Evolutionary conservation across 1,140 invertebrate species (phyloP).

Genomic region (Lutraria rhynchaena): DNA sequence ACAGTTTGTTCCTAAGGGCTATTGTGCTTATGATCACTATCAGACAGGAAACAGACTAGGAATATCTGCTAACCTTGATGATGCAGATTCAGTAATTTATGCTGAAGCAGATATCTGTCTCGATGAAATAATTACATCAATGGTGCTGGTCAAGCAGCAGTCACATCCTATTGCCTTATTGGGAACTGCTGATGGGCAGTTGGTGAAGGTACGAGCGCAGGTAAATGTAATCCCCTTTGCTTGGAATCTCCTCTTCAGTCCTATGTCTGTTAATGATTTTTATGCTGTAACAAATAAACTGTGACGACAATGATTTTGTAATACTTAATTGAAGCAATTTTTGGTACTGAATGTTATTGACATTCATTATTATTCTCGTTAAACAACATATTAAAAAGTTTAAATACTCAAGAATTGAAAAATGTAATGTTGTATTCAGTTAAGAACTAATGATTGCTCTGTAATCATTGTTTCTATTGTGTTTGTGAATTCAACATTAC

Average conservation of each 20-base stretch:
- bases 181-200: conserved; percentile 62
- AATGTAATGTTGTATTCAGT: too few relatives aligned
- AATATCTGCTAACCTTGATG: neutral
- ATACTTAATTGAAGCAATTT: too few relatives aligned
- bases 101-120: conserved; percentile 48
- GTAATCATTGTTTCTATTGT: too few relatives aligned
- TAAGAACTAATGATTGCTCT: too few relatives aligned
- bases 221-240: neutral
- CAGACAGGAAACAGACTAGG: neutral
- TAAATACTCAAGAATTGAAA: too few relatives aligned
- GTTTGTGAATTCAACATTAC: too few relatives aligned
- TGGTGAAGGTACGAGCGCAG: conserved; percentile 66
- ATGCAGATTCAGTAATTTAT: neutral
- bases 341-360: too few relatives aligned
- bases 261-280: too few relatives aligned
- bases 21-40: conserved; percentile 33
- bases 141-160: conserved; percentile 54
- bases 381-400: too few relatives aligned
- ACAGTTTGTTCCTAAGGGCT: neutral
- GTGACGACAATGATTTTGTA: too few relatives aligned
- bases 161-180: conserved; percentile 59
- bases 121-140: conserved; percentile 58
- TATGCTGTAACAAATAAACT: too few relatives aligned
- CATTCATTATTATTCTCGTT: too few relatives aligned
- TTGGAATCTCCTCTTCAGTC: neutral